Conservation (phyloP, 2,113 vertebrate species). For the Phyllostomus discolor region DNA sequence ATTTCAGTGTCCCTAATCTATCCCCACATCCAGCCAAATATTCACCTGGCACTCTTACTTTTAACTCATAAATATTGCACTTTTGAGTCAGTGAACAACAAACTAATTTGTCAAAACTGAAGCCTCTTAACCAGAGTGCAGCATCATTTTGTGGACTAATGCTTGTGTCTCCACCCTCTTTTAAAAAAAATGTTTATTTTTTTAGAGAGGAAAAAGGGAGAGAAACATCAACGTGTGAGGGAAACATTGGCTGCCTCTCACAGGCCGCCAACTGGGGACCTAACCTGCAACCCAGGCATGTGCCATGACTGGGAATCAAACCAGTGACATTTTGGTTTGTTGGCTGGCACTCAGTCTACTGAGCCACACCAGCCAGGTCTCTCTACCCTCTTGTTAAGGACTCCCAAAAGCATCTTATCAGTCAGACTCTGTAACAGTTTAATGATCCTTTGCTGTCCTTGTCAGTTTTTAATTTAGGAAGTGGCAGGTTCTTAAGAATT, state of each 20-base stretch:
- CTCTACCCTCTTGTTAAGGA: background rate
- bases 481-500: background rate
- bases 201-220: too few species aligned
- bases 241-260: too few species aligned
- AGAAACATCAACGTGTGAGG: too few species aligned
- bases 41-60: background rate
- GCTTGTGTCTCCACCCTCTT: background rate
- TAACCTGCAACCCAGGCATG: too few species aligned
- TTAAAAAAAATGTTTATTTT: too few species aligned
- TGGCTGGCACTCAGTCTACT: too few species aligned
- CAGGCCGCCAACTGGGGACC: too few species aligned
- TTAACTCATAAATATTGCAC: background rate
- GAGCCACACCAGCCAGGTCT: background rate
- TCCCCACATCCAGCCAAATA: background rate
- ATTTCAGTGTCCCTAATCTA: background rate
- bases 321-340: too few species aligned
- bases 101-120: background rate
- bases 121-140: background rate
- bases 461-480: constrained; percentile 30
- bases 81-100: background rate
- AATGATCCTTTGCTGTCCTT: background rate
- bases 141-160: background rate
- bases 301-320: too few species aligned
- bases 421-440: background rate
- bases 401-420: background rate